Conservation (phyloP, 1,140 invertebrate species). For the Acyrthosiphon pisum region DNA sequence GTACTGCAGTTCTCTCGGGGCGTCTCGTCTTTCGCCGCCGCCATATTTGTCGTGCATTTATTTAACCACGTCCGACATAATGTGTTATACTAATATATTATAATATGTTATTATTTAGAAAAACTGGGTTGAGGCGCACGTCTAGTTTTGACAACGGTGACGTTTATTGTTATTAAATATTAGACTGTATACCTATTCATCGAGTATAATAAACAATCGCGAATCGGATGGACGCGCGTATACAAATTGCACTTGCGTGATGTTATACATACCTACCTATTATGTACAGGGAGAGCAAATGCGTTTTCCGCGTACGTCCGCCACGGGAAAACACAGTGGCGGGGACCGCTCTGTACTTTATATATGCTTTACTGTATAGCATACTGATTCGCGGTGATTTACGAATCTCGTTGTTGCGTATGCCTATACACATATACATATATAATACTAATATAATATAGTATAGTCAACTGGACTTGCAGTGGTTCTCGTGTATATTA, state of each 20-base stretch:
- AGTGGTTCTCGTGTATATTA: not conserved
- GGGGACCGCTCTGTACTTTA: not conserved
- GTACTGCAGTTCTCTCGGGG: not conserved
- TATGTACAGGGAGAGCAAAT: not conserved
- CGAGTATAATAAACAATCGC: not conserved
- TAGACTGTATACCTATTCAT: not conserved
- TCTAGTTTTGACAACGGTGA: not conserved
- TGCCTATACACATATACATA: too few species aligned
- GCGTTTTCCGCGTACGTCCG: not conserved
- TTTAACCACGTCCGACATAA: not conserved
- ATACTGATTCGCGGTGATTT: not conserved
- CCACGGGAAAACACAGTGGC: not conserved
- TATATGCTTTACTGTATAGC: too few species aligned
- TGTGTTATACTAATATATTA: too few species aligned
- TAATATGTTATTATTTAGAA: not conserved
- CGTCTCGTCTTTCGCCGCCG: not conserved
- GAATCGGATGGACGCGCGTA: not conserved
- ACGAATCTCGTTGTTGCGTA: not conserved
- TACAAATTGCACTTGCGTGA: not conserved
- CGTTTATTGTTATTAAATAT: constrained; percentile 1
- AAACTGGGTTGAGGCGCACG: not conserved
- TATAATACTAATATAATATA: not conserved
- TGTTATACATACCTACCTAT: not conserved
- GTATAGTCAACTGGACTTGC: not conserved
- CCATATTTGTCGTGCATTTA: not conserved